Evolutionary conservation across 2,888 invertebrate genomes (phyloP), one percentile per base, ranked within the genome.

Genomic region (Agrotis exclamationis): DNA sequence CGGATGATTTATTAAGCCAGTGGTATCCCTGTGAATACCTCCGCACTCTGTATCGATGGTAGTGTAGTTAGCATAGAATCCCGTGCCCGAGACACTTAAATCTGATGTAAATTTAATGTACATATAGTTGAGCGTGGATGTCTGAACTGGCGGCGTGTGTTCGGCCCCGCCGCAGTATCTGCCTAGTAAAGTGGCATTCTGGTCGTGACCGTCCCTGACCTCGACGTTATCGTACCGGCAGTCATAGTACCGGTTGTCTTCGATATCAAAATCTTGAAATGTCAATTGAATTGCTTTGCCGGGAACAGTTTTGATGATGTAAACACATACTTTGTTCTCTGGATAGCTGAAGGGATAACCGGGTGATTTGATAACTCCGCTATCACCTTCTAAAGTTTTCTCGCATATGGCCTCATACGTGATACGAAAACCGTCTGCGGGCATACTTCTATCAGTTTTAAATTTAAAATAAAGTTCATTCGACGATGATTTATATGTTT

Each of bases 51-150:
- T 96, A 73, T 97, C 96, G 45, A 97, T 90, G 0, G 98, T 96
- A 0, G 97, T 97, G 87, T 98, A 99, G 75, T 97, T 97, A 1
- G 98, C 98, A 73, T 96, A 96, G 89, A 99, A 99, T 3, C 99
- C 99, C 58, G 96, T 95, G 2, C 97, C 97, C 7, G 93, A 89
- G 20, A 97, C 84, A 22, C 94, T 96, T 54, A 91, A 84, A 85
- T 98, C 98, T 0, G 97, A 97, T 66, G 91, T 91, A 86, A 98
- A 97, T 76, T 96, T 96, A 16, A 99, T 84, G 89, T 97, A 97
- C 89, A 99, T 92, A 85, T 97, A 97, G 92, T 99, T 99, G 68
- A 97, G 96, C 0, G 97, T 97, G 0, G 99, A 98, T 7, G 97
- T 95, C 60, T 97, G 96, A 22, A 94, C 93, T 0, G 96, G 96